Evolutionary conservation across 37 sponge, comb jelly and placozoan species (phyloP), one percentile per base, ranked within the genome.

Genomic region (Sycon ciliatum): DNA sequence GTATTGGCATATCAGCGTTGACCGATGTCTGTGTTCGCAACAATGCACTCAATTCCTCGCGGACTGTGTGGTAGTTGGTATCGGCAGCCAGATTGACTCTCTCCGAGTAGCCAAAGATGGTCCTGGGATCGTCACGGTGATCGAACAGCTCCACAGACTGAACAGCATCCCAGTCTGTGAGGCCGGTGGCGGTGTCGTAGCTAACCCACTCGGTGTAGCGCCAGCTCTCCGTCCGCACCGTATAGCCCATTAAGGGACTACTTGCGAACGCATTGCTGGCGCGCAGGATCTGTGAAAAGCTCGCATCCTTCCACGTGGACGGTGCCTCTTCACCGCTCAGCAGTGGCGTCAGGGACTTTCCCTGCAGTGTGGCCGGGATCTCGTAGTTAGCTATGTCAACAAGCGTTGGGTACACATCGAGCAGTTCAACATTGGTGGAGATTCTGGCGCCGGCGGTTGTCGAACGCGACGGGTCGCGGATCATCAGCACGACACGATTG

Each of bases 191-290:
- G 5, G 80, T 73, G 28, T 27, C 33, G 0, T 33, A 64, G 9
- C 56, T 33, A 23, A 49, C 75, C 74, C 81, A 74, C 40, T 80
- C 81, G 39, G 73, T 73, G 39, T 68, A 79, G 30, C 80, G 80
- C 60, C 72, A 79, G 29, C n/a, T n/a, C n/a, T n/a, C 78, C 1
- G 65, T 67, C 29, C 78, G 69, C 3, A 77, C 30, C 2, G 78
- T 55, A 31, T 81, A 81, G 1, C 82, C 82, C 82, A 81, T 81
- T n/a, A n/a, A n/a, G n/a, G n/a, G n/a, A n/a, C n/a, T n/a, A n/a
- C n/a, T n/a, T n/a, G n/a, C n/a, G 1, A 79, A 38, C 0, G 66
- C 69, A 23, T 36, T 30, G 3, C 35, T 30, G n/a, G 62, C 69
- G 26, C 75, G 4, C 1, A 75, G 60, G 38, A 53, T 74, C 32